phyloP scores from a whole-genome alignment of 2,113 vertebrate species.

The Alosa alosa region DNA sequence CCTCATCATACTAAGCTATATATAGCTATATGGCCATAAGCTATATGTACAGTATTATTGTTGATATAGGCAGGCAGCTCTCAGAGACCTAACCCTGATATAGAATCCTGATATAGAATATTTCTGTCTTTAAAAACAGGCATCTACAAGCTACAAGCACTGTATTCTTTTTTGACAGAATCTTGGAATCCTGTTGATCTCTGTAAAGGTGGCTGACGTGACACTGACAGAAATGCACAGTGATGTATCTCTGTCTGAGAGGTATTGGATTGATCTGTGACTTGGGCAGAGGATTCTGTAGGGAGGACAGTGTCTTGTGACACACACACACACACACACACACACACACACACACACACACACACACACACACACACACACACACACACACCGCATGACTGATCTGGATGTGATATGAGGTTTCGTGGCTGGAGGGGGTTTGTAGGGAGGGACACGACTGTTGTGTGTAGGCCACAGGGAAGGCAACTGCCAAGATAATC shows the following conservation, averaged over 20 bases:
- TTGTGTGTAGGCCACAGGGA: background rate
- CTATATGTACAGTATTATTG: background rate
- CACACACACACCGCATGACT: slow-evolving; percentile 7
- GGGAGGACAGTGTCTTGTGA: background rate
- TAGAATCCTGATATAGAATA: background rate
- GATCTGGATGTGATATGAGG: slow-evolving; percentile 31
- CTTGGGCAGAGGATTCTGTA: background rate
- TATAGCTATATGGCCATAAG: too few species aligned
- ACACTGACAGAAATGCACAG: background rate
- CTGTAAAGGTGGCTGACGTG: background rate
- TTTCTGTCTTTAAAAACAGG: background rate
- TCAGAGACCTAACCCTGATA: background rate
- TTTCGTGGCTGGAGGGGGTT: slow-evolving; percentile 16
- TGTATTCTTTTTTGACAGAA: background rate
- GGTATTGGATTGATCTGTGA: background rate
- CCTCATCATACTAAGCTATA: background rate
- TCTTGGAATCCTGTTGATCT: background rate
- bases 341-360: slow-evolving; percentile 4
- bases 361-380: slow-evolving; percentile 24
- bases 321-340: slow-evolving; percentile 16
- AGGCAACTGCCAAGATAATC: slow-evolving; percentile 33
- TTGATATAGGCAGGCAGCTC: background rate
- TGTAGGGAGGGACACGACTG: background rate
- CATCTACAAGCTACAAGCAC: background rate
- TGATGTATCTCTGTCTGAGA: background rate